These are phyloP conservation scores for Magallana ariakensis DNA, from an alignment of 1,140 invertebrate species.

Conservation along the genomic window DNA sequence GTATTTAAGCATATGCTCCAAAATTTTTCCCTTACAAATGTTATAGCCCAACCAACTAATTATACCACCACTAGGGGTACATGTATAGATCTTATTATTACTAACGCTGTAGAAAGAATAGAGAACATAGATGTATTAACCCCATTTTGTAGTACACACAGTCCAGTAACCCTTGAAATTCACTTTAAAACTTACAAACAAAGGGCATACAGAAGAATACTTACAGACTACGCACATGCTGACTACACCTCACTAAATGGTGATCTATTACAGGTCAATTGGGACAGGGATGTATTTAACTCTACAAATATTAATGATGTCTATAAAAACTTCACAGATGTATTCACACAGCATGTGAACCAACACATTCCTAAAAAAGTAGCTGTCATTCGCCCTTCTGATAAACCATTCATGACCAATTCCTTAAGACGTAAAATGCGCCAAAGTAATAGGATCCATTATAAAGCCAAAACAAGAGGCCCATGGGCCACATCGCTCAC, in stretches of 20 bases:
- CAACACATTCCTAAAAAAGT: constrained; percentile 12
- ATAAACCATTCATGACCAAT: constrained; percentile 14
- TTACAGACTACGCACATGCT: constrained; percentile 14
- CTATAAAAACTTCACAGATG: not conserved
- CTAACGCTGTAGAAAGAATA: not conserved
- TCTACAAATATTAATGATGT: not conserved
- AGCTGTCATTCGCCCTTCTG: not conserved
- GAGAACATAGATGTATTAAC: not conserved
- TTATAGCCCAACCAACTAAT: not conserved
- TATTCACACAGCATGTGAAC: not conserved
- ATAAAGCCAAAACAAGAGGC: constrained; percentile 32
- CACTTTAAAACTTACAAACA: constrained; percentile 28
- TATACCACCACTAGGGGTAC: not conserved
- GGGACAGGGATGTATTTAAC: not conserved
- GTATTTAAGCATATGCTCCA: not conserved
- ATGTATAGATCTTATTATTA: not conserved
- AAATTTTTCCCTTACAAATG: constrained; percentile 14
- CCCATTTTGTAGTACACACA: constrained; percentile 22
- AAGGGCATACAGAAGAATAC: constrained; percentile 5
- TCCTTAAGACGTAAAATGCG: constrained; percentile 1
- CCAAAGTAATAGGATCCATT: constrained; percentile 22
- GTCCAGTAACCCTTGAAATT: not conserved
- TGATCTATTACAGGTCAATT: not conserved
- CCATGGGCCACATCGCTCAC: too few relatives aligned
- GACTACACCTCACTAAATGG: not conserved